Percentiles rank a stretch among this genome's conserved stretches.
phyloP scores from a whole-genome alignment of 2,797 vertebrate genomes.

The Malacoctenus gilli region DNA sequence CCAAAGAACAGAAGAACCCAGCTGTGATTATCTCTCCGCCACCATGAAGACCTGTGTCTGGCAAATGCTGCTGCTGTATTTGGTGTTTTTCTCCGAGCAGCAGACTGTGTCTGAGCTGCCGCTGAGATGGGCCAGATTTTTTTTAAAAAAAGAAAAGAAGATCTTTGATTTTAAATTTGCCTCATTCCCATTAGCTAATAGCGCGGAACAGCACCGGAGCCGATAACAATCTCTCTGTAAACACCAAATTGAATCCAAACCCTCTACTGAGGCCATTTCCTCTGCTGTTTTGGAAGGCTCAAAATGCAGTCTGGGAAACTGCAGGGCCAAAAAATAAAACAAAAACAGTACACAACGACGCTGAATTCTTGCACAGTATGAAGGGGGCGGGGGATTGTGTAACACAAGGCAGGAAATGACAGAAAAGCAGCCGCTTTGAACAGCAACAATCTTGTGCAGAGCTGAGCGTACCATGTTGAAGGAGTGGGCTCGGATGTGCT shows the following conservation, averaged over 20 bases:
- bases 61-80: constrained; percentile 17
- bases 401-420: constrained; percentile 37
- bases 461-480: constrained; percentile 84
- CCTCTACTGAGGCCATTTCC: constrained; percentile 52
- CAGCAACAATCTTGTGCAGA: constrained; percentile 14
- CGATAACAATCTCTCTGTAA: constrained; percentile 71
- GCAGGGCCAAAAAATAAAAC: constrained; percentile 42
- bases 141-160: constrained; percentile 5
- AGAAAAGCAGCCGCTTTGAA: constrained; percentile 32
- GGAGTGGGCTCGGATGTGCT: constrained; percentile 79
- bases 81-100: constrained; percentile 1
- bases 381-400: constrained; percentile 22
- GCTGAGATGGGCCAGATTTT: constrained; percentile 24
- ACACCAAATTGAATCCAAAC: constrained; percentile 49
- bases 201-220: constrained; percentile 51
- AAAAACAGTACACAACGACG: constrained; percentile 42
- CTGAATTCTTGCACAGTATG: no score
- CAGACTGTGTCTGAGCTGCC: constrained; percentile 21
- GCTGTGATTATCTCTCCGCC: constrained; percentile 17
- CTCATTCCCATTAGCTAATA: constrained; percentile 70
- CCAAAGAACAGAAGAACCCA: constrained; percentile 16
- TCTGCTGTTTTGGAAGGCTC: constrained; percentile 45
- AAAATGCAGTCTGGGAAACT: constrained; percentile 45
- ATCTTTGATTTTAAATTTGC: constrained; percentile 64
- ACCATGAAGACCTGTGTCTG: constrained; percentile 12